Evolutionary conservation across 2,797 vertebrate species (phyloP), one percentile per base, ranked within the genome.

Genomic region (Gouania willdenowi): DNA sequence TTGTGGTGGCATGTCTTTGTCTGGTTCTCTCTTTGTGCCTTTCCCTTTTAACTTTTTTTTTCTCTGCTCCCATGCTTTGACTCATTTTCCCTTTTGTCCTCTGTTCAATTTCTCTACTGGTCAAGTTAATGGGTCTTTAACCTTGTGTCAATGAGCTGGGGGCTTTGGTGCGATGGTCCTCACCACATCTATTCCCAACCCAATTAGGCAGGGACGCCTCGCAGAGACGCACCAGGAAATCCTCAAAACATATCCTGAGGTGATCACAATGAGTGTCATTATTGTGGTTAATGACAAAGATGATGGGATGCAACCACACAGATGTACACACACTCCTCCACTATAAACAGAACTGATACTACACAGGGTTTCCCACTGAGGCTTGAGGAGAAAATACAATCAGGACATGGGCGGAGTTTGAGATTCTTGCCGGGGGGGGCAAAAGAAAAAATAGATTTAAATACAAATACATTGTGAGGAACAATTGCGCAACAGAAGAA

Each of bases 61-160:
- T n/a, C n/a, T n/a, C n/a, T n/a, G n/a, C n/a, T n/a, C n/a, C n/a
- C n/a, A n/a, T n/a, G n/a, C 25, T 4, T 34, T 36, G 12, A 11
- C 30, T 38, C 33, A 2, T 16, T 39, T 47, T 53, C 52, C 26
- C 49, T 51, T 58, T 60, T 72, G 57, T 66, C 47, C 43, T 39
- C 53, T 56, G 46, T 33, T 59, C 47, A 50, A 22, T 66, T 59
- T 62, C 66, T 66, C 42, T 28, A 29, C 59, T 64, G 69, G 73
- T 70, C 61, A 70, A 66, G 61, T 76, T 83, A 86, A 85, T 84
- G 72, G 79, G 68, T 81, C 81, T 86, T 85, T 84, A 86, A 81
- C 78, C 78, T 66, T 29, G 71, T 81, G 71, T 82, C 78, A 80
- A 81, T 71, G 75, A 79, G 79, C 55, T 51, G 24, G 41, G 71